A percentile compares a stretch with the other conserved stretches of the same genome.
Evolutionary conservation across 2,888 invertebrate genomes (phyloP).

Genomic region (Lagria hirta): DNA sequence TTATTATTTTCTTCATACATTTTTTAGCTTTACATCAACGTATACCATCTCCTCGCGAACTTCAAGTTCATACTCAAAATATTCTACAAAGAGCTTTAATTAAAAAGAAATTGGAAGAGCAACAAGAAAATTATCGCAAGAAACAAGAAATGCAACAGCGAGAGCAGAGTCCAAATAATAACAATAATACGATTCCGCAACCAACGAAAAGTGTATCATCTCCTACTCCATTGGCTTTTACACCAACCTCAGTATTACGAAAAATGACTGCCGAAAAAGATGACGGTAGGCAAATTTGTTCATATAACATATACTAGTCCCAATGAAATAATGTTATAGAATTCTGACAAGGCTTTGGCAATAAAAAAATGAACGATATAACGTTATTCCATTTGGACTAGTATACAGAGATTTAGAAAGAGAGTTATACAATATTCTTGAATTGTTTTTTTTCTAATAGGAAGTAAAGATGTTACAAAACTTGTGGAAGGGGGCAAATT

Average conservation of each 20-base stretch:
- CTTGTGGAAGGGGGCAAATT: slow-evolving; percentile 32
- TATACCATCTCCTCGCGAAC: slow-evolving; percentile 80
- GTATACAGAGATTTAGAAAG: not conserved
- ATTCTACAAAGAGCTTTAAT: slow-evolving; percentile 85
- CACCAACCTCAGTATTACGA: slow-evolving; percentile 89
- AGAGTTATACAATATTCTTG: not conserved
- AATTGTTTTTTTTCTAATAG: too few relatives aligned
- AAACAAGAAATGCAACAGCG: slow-evolving; percentile 65
- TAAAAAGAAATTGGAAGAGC: slow-evolving; percentile 87
- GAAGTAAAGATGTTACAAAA: slow-evolving; percentile 36
- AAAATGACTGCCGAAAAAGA: slow-evolving; percentile 94
- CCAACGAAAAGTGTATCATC: slow-evolving; percentile 59
- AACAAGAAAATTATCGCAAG: slow-evolving; percentile 80
- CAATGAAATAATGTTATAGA: too few relatives aligned
- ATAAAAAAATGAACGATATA: too few relatives aligned
- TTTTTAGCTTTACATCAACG: slow-evolving; percentile 66
- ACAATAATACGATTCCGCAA: slow-evolving; percentile 30
- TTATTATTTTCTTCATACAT: slow-evolving; percentile 1
- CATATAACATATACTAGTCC: too few relatives aligned
- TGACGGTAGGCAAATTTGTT: slow-evolving; percentile 57
- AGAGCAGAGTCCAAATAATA: slow-evolving; percentile 39
- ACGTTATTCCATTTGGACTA: too few relatives aligned
- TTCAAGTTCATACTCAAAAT: slow-evolving; percentile 81
- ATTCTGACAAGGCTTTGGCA: too few relatives aligned
- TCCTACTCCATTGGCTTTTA: slow-evolving; percentile 80